Conservation (phyloP, 2,113 vertebrate genomes). For the Excalfactoria chinensis region DNA sequence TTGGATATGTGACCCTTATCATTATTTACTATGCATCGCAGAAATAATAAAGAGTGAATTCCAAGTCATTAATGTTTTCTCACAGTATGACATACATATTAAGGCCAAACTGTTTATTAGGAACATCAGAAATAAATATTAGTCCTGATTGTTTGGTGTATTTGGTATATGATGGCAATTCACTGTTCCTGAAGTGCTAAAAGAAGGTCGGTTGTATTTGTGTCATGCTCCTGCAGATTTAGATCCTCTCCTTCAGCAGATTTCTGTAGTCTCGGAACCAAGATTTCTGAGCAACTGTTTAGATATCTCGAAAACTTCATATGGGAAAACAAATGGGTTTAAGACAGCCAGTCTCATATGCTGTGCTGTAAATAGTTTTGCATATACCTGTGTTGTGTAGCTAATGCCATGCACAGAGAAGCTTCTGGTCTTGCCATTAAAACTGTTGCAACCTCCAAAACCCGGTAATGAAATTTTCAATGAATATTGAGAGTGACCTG, state of each 20-base stretch:
- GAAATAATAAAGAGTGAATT: background rate
- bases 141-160: background rate
- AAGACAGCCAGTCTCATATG: background rate
- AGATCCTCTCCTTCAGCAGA: background rate
- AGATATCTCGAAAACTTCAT: background rate
- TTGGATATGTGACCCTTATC: background rate
- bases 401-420: background rate
- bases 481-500: accelerated
- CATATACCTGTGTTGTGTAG: background rate
- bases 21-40: background rate
- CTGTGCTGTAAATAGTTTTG: background rate
- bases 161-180: background rate
- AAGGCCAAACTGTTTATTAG: background rate
- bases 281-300: background rate
- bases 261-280: background rate
- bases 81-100: background rate
- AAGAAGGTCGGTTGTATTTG: background rate
- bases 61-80: background rate
- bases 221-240: background rate
- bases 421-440: background rate
- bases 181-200: background rate
- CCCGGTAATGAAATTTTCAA: background rate
- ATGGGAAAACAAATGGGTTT: background rate
- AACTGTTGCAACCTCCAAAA: background rate
- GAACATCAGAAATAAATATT: background rate